Base-by-base conservation (phyloP, 2,113 vertebrate genomes). In the Indicator indicator region DNA sequence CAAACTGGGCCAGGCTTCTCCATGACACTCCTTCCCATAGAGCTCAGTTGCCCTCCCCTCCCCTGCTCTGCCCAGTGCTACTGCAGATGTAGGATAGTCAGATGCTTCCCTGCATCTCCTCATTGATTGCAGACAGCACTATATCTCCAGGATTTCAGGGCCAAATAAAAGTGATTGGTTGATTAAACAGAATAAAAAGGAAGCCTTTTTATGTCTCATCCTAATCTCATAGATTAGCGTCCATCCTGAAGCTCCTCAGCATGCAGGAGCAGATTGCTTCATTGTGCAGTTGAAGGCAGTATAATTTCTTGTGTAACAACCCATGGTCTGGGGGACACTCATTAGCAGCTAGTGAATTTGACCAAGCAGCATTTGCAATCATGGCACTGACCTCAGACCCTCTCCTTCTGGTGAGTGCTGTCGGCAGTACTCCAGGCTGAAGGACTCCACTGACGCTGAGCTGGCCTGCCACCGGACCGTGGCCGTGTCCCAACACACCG, bases 331-430 rank as follows among this genome's bases (percentile, higher is more conserved):
- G 20, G 13, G 27, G 30, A 9, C 1, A 2, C 19, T 38, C 48
- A 44, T 58, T 50, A 67, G 33, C 1, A 0, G 27, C 55, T 64
- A 30, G 23, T 62, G 69, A 36, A 30, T 24, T 32, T 0, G 2
- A 5, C 9, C 2, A 0, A 9, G 46, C 15, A 26, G 42, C 2
- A 2, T 28, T 30, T 4, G 21, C 2, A 11, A 16, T 20, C 1
- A 1, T 5, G 5, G 28, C 46, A 96, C 98, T 95, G 93, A 99
- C 99, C 99, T 99, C 92, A 99, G 99, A 23, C 99, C 99, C 64
- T 99, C 99, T n/a, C 99, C 99, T 84, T 99, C 99, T 1, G 98
- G 97, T 4, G 99, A 98, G 36, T 98, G 98, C 94, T 99, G 99
- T 74, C 98, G 98, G 95, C 99, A 99, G 95, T 99, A 99, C 94